These are phyloP conservation scores for Platichthys flesus DNA, from an alignment of 2,113 vertebrate species.

Conservation along the genomic window DNA sequence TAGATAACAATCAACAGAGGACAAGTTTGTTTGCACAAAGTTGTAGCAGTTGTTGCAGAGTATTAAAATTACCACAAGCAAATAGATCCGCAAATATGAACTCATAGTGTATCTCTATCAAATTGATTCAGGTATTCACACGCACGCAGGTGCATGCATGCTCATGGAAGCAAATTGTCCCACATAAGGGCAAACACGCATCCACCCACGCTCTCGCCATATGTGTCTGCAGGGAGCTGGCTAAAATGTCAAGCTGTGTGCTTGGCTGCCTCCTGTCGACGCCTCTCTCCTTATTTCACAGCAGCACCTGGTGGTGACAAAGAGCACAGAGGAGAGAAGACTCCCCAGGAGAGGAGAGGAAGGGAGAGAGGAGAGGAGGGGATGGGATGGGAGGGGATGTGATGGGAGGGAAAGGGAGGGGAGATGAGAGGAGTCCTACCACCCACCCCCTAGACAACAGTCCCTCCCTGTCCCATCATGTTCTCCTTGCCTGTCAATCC, in stretches of 20 bases:
- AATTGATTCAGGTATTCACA: constrained; percentile 20
- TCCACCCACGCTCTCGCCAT: constrained; percentile 69
- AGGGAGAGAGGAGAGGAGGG: constrained; percentile 7
- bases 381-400: constrained; percentile 17
- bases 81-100: not conserved
- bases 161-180: constrained; percentile 52
- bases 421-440: constrained; percentile 45
- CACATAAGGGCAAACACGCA: constrained; percentile 59
- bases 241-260: constrained; percentile 80
- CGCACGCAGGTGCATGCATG: constrained; percentile 26
- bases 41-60: not conserved
- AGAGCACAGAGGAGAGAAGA: constrained; percentile 67
- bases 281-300: constrained; percentile 84
- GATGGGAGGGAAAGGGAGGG: not conserved
- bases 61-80: not conserved
- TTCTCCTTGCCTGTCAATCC: constrained; percentile 65
- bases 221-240: constrained; percentile 77
- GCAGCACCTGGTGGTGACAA: constrained; percentile 86
- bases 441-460: constrained; percentile 29
- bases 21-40: not conserved
- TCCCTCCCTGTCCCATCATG: constrained; percentile 63
- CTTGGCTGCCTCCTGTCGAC: constrained; percentile 71
- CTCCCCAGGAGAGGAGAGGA: constrained; percentile 53
- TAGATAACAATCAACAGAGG: constrained; percentile 3
- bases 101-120: not conserved